phyloP scores from a whole-genome alignment of 1,140 invertebrate genomes.

The Teleogryllus occipitalis region DNA sequence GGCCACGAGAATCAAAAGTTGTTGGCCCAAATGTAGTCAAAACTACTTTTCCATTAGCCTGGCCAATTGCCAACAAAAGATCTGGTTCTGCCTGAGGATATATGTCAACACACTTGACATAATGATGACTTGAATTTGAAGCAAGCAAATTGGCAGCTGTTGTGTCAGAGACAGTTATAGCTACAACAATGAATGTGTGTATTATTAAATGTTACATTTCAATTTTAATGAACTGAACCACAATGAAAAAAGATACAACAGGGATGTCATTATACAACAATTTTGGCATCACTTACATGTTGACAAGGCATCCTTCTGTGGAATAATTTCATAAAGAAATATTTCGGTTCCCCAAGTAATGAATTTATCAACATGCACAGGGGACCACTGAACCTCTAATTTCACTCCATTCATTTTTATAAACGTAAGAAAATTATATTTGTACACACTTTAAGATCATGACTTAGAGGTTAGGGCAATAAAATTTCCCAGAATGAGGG shows the following conservation, averaged over 20 bases:
- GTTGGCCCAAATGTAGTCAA: conserved; percentile 69
- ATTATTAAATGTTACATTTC: background rate
- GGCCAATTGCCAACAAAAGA: conserved; percentile 72
- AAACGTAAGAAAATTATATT: background rate
- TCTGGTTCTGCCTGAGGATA: conserved; percentile 60
- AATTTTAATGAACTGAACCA: background rate
- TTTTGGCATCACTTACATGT: conserved; percentile 41
- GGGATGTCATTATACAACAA: no score
- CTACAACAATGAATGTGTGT: conserved; percentile 38
- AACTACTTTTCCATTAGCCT: conserved; percentile 75
- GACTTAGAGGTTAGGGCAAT: no score
- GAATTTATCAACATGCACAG: conserved; percentile 65
- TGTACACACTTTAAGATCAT: no score
- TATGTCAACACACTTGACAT: conserved; percentile 70
- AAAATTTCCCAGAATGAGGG: no score
- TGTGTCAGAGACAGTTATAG: conserved; percentile 55
- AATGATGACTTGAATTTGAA: conserved; percentile 54
- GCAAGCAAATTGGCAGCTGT: conserved; percentile 57
- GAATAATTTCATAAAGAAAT: conserved; percentile 66
- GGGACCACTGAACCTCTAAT: conserved; percentile 73
- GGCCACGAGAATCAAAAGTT: conserved; percentile 52
- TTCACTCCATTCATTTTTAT: conserved; percentile 42
- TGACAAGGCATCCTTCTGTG: conserved; percentile 45
- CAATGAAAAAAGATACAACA: no score
- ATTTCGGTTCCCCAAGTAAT: conserved; percentile 81